Evolutionary conservation across 2,113 vertebrate genomes (phyloP), one percentile per base, ranked within the genome.

Genomic region (Sapayoa aenigma): DNA sequence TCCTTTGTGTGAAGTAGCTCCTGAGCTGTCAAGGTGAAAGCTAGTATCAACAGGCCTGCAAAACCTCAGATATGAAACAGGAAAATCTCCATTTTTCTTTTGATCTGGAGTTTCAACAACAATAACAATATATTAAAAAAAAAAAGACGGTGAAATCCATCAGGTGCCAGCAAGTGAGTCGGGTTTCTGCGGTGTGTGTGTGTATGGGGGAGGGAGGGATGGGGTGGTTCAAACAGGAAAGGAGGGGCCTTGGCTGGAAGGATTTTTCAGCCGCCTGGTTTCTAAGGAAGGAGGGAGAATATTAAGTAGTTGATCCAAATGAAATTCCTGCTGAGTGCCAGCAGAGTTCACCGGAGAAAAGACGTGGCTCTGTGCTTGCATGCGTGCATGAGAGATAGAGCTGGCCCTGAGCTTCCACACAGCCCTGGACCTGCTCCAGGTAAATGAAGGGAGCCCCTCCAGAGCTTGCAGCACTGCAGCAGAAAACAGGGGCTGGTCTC

Each of bases 251-350:
- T 92, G 89, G 80, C 90, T 90, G 85, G 95, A 94, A 91, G 84
- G 79, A 92, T 90, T 96, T 95, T 94, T 95, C 79, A 0, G 83
- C 92, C 92, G 85, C 83, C 92, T 95, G 56, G 85, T 95, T 96
- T 93, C 80, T 89, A 76, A 90, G 77, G 94, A 88, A 90, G 69
- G 90, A 95, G 90, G 8, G 52, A 93, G 94, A 94, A 96, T 96
- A 97, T 95, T 94, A 94, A 97, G 92, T 84, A 92, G 95, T 65
- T 81, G 95, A 96, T 97, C 84, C 86, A 96, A 97, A 94, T 59
- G 72, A 97, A 96, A 95, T 92, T 90, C 90, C 92, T 95, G 73
- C 47, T 3, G 77, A 58, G 69, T 94, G 85, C 93, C 93, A 96
- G 85, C 87, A 90, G 79, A 96, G 95, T 95, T 97, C 95, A 96